Evolutionary conservation across 1,140 invertebrate genomes (phyloP).

Genomic region (Lepidurus couesii): DNA sequence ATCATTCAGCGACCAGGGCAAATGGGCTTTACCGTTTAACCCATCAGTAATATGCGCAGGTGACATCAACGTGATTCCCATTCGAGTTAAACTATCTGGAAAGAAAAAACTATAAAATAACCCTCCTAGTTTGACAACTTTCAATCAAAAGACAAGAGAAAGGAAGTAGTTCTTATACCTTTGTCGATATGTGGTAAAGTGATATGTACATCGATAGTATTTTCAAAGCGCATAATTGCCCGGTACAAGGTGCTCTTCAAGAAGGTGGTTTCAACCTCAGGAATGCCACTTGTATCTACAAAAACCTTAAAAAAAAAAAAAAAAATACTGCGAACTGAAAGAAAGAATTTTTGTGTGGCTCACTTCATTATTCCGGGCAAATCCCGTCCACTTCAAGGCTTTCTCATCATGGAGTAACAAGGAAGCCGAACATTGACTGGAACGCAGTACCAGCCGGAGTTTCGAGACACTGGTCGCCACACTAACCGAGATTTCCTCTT

Average conservation of each 20-base stretch:
- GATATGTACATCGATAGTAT: background rate
- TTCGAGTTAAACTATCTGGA: background rate
- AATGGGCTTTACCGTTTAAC: background rate
- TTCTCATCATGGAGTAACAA: slow-evolving; percentile 3
- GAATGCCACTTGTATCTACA: background rate
- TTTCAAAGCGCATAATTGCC: background rate
- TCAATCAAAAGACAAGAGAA: background rate
- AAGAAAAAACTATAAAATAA: background rate
- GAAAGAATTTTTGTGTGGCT: background rate
- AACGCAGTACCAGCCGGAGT: background rate
- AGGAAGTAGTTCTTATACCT: background rate
- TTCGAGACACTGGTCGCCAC: background rate
- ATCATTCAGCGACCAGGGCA: background rate
- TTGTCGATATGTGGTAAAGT: background rate
- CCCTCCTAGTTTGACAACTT: background rate
- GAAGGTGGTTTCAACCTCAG: background rate
- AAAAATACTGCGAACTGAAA: background rate
- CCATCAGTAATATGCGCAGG: background rate
- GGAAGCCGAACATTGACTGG: background rate
- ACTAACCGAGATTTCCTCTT: slow-evolving; percentile 3
- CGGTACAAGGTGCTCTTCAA: background rate
- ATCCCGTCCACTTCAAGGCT: background rate
- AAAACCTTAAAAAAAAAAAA: background rate
- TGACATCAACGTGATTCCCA: background rate
- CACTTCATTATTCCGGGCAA: background rate